These are phyloP conservation scores for Pogonomyrmex californicus DNA, from an alignment of 1,140 invertebrate species.

Conservation along the genomic window DNA sequence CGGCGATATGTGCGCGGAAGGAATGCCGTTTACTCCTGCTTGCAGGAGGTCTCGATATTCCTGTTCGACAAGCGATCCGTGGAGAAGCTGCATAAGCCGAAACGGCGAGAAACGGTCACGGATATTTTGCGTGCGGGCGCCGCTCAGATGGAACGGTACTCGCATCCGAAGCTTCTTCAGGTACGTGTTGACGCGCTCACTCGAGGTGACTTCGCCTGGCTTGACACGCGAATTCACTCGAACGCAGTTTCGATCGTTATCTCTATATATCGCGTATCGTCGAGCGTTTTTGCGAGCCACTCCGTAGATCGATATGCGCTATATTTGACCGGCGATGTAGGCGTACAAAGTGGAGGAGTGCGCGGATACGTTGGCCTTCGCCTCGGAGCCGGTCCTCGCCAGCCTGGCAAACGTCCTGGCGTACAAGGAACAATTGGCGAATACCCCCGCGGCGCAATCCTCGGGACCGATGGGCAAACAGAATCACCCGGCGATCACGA, in stretches of 20 bases:
- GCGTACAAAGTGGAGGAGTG: constrained; percentile 91
- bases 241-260: not conserved
- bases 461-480: constrained; percentile 71
- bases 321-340: constrained; percentile 41
- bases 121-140: constrained; percentile 95
- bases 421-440: constrained; percentile 88
- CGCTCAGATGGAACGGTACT: constrained; percentile 93
- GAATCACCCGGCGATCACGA: constrained; percentile 76
- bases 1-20: not conserved
- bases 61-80: constrained; percentile 97
- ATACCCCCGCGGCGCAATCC: constrained; percentile 78
- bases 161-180: constrained; percentile 95
- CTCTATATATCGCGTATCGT: not conserved
- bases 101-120: constrained; percentile 96
- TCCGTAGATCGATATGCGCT: not conserved
- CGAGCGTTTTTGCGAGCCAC: not conserved
- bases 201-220: not conserved
- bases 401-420: constrained; percentile 96
- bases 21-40: constrained; percentile 67
- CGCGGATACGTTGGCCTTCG: constrained; percentile 95
- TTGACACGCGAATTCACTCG: not conserved
- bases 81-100: constrained; percentile 97
- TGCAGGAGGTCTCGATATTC: constrained; percentile 97
- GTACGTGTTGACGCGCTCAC: constrained; percentile 78
- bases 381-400: constrained; percentile 95